Evolutionary conservation across 2,113 vertebrate genomes (phyloP).

Genomic region (Tachuris rubrigastra): DNA sequence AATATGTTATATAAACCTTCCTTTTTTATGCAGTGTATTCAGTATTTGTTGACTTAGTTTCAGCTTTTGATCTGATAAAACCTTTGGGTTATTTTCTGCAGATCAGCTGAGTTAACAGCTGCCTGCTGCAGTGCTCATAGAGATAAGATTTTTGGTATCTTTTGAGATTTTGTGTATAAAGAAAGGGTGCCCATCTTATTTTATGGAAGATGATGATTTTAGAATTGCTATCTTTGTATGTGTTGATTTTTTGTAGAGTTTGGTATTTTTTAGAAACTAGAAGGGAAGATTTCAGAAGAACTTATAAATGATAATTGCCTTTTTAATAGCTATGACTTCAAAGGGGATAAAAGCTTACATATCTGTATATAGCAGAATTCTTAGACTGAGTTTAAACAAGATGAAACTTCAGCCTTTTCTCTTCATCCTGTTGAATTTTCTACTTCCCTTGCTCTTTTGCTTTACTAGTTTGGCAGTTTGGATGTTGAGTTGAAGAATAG

Average conservation of each 20-base stretch:
- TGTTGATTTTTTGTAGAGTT: not conserved
- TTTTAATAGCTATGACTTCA: not conserved
- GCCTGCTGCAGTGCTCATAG: not conserved
- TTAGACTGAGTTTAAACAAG: not conserved
- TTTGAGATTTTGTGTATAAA: not conserved
- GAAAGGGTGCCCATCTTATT: not conserved
- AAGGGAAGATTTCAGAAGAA: not conserved
- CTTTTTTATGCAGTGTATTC: not conserved
- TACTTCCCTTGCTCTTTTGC: not conserved
- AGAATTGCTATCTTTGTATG: not conserved
- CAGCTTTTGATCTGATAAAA: not conserved
- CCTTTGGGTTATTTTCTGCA: not conserved
- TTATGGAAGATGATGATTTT: not conserved
- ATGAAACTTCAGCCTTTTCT: not conserved
- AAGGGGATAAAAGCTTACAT: not conserved
- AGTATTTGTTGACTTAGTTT: not conserved
- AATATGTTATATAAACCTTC: not conserved
- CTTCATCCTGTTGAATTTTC: not conserved
- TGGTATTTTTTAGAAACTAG: not conserved
- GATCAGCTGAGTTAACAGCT: not conserved
- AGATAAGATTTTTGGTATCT: not conserved
- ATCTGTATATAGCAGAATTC: not conserved
- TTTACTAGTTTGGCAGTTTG: not conserved
- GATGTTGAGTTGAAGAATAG: not conserved
- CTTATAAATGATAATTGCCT: not conserved